A percentile compares a stretch with the other conserved stretches of the same genome.
Evolutionary conservation across 1,140 invertebrate species (phyloP).

Genomic region (Magallana gigas): DNA sequence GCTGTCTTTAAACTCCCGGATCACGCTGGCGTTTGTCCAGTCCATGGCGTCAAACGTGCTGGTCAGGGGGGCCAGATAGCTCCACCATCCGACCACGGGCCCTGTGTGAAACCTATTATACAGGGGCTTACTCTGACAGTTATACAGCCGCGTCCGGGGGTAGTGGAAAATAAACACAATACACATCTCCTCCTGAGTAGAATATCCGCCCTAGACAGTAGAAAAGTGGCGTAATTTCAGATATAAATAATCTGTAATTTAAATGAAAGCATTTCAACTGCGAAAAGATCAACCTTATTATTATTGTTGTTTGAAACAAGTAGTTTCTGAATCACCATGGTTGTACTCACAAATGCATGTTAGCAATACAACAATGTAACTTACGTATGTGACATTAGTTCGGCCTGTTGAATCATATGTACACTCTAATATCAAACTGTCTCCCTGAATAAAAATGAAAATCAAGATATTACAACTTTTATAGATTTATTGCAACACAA

Average conservation of each 20-base stretch:
- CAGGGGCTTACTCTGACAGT: slow-evolving; percentile 42
- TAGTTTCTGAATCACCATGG: no score
- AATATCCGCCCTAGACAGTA: slow-evolving; percentile 49
- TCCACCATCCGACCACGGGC: not conserved
- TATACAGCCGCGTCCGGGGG: slow-evolving; percentile 45
- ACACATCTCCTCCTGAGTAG: slow-evolving; percentile 59
- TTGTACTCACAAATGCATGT: no score
- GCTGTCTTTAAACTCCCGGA: not conserved
- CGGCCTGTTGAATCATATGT: slow-evolving; percentile 9
- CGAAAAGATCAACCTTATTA: no score
- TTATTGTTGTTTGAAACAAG: no score
- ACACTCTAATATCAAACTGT: slow-evolving; percentile 23
- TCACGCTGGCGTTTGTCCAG: not conserved
- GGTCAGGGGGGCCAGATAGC: not conserved
- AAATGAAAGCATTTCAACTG: no score
- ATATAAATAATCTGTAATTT: no score
- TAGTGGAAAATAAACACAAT: slow-evolving; percentile 53
- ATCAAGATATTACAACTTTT: not conserved
- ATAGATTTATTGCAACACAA: not conserved
- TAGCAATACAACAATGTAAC: not conserved
- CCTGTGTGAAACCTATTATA: slow-evolving; percentile 16
- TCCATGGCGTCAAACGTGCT: not conserved
- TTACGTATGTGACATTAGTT: slow-evolving; percentile 27
- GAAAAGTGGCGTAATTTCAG: not conserved
- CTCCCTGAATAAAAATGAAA: slow-evolving; percentile 7